Conservation (phyloP, 1,140 invertebrate species). For the Drosophila nasuta region DNA sequence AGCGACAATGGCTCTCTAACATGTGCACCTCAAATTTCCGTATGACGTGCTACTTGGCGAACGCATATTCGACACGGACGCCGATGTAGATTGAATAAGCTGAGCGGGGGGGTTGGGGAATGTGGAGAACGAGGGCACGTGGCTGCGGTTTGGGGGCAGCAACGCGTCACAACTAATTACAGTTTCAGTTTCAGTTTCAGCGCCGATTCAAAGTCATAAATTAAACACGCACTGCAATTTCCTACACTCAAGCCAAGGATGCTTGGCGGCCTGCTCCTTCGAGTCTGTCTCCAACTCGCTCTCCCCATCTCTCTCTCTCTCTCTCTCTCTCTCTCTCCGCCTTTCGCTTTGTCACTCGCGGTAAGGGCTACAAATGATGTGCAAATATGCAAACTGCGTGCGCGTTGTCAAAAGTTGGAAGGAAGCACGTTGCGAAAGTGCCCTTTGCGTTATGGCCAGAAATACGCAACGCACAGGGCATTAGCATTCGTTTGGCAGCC, state of each 20-base stretch:
- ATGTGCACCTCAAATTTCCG: slow-evolving; percentile 34
- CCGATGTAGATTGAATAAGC: too few relatives aligned
- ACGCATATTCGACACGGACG: too few relatives aligned
- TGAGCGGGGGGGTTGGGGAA: too few relatives aligned
- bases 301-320: background rate
- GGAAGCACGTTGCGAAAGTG: slow-evolving; percentile 40
- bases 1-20: slow-evolving; percentile 43
- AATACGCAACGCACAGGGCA: slow-evolving; percentile 19
- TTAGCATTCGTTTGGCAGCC: slow-evolving; percentile 56
- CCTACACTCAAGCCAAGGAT: background rate
- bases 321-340: background rate
- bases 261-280: too few relatives aligned
- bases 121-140: background rate
- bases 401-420: slow-evolving; percentile 48
- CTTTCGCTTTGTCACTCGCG: slow-evolving; percentile 2
- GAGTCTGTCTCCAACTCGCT: too few relatives aligned
- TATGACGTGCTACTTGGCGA: background rate
- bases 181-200: slow-evolving; percentile 26
- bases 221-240: slow-evolving; percentile 58
- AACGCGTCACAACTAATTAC: slow-evolving; percentile 63
- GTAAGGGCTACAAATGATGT: slow-evolving; percentile 44
- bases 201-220: slow-evolving; percentile 26
- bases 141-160: background rate
- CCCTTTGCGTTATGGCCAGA: background rate
- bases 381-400: slow-evolving; percentile 77